These are phyloP conservation scores for Chaetophractus vellerosus DNA, from an alignment of 2,797 vertebrate genomes.

Conservation along the genomic window DNA sequence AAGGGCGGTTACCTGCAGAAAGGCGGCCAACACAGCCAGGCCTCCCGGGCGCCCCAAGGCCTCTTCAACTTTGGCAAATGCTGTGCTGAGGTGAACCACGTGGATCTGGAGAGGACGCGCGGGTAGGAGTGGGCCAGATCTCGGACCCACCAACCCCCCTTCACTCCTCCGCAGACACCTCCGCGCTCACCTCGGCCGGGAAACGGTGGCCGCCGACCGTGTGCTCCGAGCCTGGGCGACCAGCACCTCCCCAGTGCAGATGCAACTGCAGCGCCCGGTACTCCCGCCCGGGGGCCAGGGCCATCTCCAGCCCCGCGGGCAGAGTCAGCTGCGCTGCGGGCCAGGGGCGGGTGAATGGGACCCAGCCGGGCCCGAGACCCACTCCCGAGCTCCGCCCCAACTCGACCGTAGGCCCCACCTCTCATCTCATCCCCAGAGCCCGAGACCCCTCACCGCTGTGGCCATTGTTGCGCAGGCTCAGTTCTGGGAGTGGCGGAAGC, in stretches of 20 bases:
- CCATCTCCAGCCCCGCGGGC: slow-evolving; percentile 86
- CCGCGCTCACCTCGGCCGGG: slow-evolving; percentile 91
- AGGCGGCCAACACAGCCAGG: slow-evolving; percentile 92
- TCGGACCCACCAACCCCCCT: background rate
- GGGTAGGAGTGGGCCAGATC: background rate
- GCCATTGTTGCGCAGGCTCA: slow-evolving; percentile 92
- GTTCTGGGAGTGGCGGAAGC: slow-evolving; percentile 77
- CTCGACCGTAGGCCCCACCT: rapidly evolving
- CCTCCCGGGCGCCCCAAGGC: slow-evolving; percentile 90
- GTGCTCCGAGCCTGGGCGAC: slow-evolving; percentile 91
- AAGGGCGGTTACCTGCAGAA: slow-evolving; percentile 90
- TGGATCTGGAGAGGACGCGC: slow-evolving; percentile 90
- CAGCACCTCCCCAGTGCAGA: slow-evolving; percentile 92
- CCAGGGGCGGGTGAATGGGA: background rate
- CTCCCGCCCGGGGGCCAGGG: slow-evolving; percentile 85
- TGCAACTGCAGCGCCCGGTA: slow-evolving; percentile 92
- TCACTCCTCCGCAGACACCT: background rate
- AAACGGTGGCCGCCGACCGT: slow-evolving; percentile 89
- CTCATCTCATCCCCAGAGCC: rapidly evolving
- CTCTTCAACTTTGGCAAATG: slow-evolving; percentile 86
- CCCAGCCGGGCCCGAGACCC: rapidly evolving
- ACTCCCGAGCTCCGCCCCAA: rapidly evolving
- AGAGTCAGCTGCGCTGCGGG: slow-evolving; percentile 88
- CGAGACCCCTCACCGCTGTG: slow-evolving; percentile 91
- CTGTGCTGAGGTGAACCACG: slow-evolving; percentile 93